Base-by-base conservation (phyloP, 2,797 vertebrate species). In the Chloroceryle amazona region DNA sequence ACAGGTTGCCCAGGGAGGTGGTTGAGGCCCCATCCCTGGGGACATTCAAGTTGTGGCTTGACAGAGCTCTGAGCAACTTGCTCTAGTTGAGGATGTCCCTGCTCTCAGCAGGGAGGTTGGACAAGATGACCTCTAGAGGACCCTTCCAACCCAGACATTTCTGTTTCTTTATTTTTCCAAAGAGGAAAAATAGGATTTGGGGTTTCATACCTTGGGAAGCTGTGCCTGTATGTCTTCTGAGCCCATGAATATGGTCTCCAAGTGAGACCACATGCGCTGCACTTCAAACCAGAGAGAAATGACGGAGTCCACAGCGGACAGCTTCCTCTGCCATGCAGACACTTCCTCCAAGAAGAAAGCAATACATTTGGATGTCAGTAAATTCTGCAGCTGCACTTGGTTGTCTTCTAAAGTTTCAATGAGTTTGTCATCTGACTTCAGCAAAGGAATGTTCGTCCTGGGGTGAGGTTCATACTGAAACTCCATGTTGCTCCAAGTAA, bases 241-340 rank as follows among this genome's bases (percentile, higher is more conserved):
- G 71, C 99, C 99, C 11, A 99, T 98, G 96, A 99, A 99, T 94
- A 99, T 99, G 97, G 99, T 99, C 94, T 99, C 99, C 94, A 99
- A 98, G 96, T 99, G 99, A 35, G 98, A 99, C 99, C 99, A 99
- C 0, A 98, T 99, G 33, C 97, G 98, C 96, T 99, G 99, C 86
- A 99, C 99, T 82, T 99, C 99, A 2, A 99, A 99, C 99, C 99
- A 99, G 86, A 99, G 97, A 44, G 98, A 98, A 96, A 99, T 98
- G 92, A 99, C 97, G 0, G 98, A 98, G 44, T 99, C 99, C 0
- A 98, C 96, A 0, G 98, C 98, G 26, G 99, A 99, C 54, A 99
- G 98, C 89, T 98, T 99, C 95, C 96, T 98, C 96, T 99, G 99
- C 99, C 99, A 99, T 0, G 96, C 96, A 0, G 99, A 99, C 12